phyloP scores from a whole-genome alignment of 1,140 invertebrate genomes.

The Zeugodacus cucurbitae region DNA sequence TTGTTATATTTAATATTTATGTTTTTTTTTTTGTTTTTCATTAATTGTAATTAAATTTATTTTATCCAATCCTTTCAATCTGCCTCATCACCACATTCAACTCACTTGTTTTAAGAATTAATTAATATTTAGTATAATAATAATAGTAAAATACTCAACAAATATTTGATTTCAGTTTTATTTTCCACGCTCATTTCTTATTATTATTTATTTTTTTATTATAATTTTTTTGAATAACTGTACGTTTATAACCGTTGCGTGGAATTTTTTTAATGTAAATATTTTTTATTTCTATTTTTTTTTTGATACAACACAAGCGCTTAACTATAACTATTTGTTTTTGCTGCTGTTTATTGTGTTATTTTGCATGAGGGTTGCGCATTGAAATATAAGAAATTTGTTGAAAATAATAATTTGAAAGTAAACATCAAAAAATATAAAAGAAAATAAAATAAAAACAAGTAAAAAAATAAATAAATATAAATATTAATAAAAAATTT shows the following conservation, averaged over 20 bases:
- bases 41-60: background rate
- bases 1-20: background rate
- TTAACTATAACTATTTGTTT: background rate
- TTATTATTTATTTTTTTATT: too few species aligned
- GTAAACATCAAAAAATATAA: background rate
- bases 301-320: background rate
- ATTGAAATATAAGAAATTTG: background rate
- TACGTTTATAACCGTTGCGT: background rate
- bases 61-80: background rate
- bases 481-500: background rate
- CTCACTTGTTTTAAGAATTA: constrained; percentile 8
- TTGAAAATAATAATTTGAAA: background rate
- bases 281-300: background rate
- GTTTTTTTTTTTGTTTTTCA: too few species aligned
- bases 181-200: background rate
- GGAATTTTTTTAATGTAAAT: background rate
- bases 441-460: background rate
- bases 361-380: background rate
- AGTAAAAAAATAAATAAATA: background rate
- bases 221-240: background rate
- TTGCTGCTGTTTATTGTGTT: background rate
- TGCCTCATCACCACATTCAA: background rate
- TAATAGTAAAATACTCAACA: constrained; percentile 60
- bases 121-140: constrained; percentile 20
- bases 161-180: constrained; percentile 52